Base-by-base conservation (phyloP, 2,888 invertebrate genomes). In the Tinea pellionella region DNA sequence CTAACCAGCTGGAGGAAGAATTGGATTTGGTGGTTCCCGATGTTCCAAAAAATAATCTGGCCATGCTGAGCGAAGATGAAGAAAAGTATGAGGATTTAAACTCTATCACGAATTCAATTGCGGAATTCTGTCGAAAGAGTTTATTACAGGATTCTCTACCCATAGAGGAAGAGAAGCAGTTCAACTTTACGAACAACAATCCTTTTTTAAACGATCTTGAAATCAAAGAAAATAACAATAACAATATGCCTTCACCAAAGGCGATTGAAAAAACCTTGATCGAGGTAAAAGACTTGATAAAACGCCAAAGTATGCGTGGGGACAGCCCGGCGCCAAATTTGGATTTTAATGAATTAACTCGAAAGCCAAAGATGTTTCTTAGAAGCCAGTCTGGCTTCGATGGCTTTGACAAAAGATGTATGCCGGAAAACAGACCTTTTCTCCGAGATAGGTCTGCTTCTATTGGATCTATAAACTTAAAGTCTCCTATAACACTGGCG, bases 381-480 rank as follows among this genome's bases (percentile, higher is more conserved):
- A 63, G 63, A 8, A 66, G 63, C 43, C 64, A 63, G 47, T 59
- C 51, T 18, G 61, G 60, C 4, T 37, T 63, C 7, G 65, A 64
- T 47, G 67, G 69, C 2, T 53, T 55, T 42, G 63, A 63, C 8
- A 69, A 62, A 61, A 61, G 61, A 1, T 59, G 62, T 12, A 67
- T 80, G 69, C 75, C 76, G 1, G 86, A 86, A 57, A 87, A 81
- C 65, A 87, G 81, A 59, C 79, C 78, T 0, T 86, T 82, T 64
- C 64, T 83, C 37, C 80, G 91, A 64, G 89, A 90, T 65, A 81
- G 91, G 2, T 90, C 91, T 0, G 90, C 91, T 0, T 91, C 91
- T 0, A 90, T 90, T 58, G 91, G 91, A 0, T 89, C 89, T 59
- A 82, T 91, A 59, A 81, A 69, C 62, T 66, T 73, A 37, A 86